Percentiles rank a stretch among this genome's conserved stretches.
phyloP scores from a whole-genome alignment of 2,113 vertebrate species.

The Craseonycteris thonglongyai region DNA sequence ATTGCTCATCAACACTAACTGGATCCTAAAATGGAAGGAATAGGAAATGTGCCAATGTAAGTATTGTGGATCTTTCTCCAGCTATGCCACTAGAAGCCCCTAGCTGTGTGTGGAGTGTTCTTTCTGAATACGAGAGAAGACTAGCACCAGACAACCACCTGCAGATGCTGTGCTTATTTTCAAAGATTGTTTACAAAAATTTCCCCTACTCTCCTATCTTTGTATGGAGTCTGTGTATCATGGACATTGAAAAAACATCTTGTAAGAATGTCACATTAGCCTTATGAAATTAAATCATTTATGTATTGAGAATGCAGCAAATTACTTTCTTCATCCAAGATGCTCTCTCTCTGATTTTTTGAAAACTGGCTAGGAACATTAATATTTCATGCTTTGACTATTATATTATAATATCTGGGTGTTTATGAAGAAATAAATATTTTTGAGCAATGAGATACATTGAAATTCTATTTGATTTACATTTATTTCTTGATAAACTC shows the following conservation, averaged over 20 bases:
- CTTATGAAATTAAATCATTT: conserved; percentile 31
- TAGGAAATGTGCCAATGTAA: conserved; percentile 24
- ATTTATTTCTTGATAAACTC: background rate
- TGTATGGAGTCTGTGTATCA: background rate
- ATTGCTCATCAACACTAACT: background rate
- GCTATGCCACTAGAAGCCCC: conserved; percentile 39
- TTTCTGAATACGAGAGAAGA: conserved; percentile 48
- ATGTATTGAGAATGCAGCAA: background rate
- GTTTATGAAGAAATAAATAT: conserved; percentile 49
- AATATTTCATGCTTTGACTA: conserved; percentile 44
- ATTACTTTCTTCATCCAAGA: conserved; percentile 10
- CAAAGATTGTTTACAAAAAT: background rate
- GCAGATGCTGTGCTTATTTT: conserved; percentile 8
- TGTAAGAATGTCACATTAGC: background rate
- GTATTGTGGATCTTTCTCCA: conserved; percentile 47
- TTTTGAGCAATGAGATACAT: background rate
- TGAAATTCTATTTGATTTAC: background rate
- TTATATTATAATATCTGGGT: background rate
- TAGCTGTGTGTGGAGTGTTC: conserved; percentile 48
- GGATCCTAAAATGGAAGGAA: background rate
- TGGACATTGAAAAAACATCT: background rate
- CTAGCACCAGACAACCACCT: conserved; percentile 34
- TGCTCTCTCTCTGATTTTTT: background rate
- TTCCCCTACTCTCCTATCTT: background rate
- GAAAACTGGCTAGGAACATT: background rate